Percentiles rank a stretch among this genome's conserved stretches.
Conservation (phyloP, 1,140 invertebrate genomes). For the Pachyrhynchus sulphureomaculatus region DNA sequence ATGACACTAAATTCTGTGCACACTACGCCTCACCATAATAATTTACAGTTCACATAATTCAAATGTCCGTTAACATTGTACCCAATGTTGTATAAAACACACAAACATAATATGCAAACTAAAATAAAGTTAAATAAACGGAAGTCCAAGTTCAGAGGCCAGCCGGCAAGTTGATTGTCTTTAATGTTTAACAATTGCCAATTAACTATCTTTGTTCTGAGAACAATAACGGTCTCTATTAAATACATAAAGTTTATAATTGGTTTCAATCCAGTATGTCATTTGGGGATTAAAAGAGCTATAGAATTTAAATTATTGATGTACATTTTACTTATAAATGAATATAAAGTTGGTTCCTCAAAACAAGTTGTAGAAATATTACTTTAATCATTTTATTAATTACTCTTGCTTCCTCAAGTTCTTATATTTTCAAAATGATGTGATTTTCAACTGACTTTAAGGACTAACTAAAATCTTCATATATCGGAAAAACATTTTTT, state of each 20-base stretch:
- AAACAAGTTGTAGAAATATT: too few relatives aligned
- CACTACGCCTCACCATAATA: too few relatives aligned
- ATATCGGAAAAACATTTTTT: too few relatives aligned
- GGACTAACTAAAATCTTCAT: too few relatives aligned
- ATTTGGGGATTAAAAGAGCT: conserved; percentile 9
- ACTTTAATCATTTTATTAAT: too few relatives aligned
- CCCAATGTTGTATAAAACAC: neutral
- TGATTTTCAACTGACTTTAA: too few relatives aligned
- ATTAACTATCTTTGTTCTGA: conserved; percentile 26
- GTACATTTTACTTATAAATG: too few relatives aligned
- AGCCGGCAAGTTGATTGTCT: conserved; percentile 27
- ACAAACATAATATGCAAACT: conserved; percentile 17
- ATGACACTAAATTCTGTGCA: too few relatives aligned
- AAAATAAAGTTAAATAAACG: conserved; percentile 27
- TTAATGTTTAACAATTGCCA: conserved; percentile 30
- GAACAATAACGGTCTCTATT: conserved; percentile 20
- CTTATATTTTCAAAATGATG: too few relatives aligned
- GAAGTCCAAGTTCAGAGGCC: conserved; percentile 28
- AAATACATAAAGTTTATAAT: conserved; percentile 31
- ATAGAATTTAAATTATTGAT: too few relatives aligned
- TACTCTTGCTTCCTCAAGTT: too few relatives aligned
- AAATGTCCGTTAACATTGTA: neutral
- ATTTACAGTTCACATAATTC: neutral
- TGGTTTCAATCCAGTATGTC: conserved; percentile 24
- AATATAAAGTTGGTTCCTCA: too few relatives aligned